Conservation (phyloP, 2,888 invertebrate genomes). For the Holacanthella duospinosa region DNA sequence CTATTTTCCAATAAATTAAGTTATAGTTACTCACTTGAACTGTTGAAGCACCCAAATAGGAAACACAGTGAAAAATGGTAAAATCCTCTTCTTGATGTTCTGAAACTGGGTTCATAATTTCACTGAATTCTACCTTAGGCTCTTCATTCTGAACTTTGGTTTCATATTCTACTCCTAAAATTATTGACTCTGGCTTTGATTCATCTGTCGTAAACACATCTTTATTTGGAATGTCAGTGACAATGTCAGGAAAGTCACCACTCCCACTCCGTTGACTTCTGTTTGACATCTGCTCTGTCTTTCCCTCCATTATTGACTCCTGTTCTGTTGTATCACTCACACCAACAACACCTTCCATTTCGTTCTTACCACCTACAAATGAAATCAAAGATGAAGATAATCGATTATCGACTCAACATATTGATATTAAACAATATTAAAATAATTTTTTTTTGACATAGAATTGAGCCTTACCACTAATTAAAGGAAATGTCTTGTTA, state of each 20-base stretch:
- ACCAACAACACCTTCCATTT: too few relatives aligned
- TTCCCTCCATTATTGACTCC: too few relatives aligned
- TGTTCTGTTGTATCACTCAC: too few relatives aligned
- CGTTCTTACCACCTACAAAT: too few relatives aligned
- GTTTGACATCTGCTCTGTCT: too few relatives aligned
- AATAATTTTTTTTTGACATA: too few relatives aligned
- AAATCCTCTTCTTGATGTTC: constrained; percentile 57
- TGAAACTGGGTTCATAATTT: neutral
- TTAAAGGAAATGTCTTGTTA: too few relatives aligned
- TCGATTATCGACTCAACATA: too few relatives aligned
- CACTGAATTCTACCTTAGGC: neutral
- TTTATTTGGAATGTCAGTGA: neutral
- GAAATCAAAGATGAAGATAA: too few relatives aligned
- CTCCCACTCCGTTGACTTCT: neutral
- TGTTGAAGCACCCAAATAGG: constrained; percentile 81
- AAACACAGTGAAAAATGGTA: constrained; percentile 83
- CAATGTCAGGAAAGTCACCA: neutral
- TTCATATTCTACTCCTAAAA: neutral
- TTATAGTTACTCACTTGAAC: constrained; percentile 45
- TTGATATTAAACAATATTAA: too few relatives aligned
- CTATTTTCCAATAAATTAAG: neutral
- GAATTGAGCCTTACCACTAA: too few relatives aligned
- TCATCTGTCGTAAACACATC: neutral
- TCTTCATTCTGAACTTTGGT: neutral
- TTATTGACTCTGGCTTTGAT: neutral